Evolutionary conservation across 2,797 vertebrate species (phyloP), one percentile per base, ranked within the genome.

Genomic region (Fratercula arctica): DNA sequence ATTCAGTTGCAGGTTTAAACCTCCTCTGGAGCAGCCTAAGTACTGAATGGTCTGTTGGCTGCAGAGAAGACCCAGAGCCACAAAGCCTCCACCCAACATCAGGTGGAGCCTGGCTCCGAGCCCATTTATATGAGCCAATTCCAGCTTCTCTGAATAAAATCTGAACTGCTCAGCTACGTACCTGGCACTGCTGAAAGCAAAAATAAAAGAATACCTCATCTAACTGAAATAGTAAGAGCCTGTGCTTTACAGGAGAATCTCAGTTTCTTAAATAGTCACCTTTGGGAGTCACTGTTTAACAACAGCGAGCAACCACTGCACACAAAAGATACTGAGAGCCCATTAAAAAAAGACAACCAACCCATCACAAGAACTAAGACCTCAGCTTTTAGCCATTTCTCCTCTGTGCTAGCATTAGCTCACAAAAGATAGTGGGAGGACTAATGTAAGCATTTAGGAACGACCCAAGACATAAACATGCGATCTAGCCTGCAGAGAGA

Each of bases 21-120:
- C 35, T 35, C 26, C 48, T 35, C 29, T 4, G 4, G 26, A 85
- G 37, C 0, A 56, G 11, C 1, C 4, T 0, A 11, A 51, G 28
- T 1, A 33, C 63, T 29, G 50, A 35, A 13, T 0, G 5, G 6
- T 19, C 31, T 66, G 19, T 8, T 31, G 48, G 8, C 28, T 50
- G 0, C 1, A 14, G 21, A 72, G 60, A 35, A 33, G 89, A 8
- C 50, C 23, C 69, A 43, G 28, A 90, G 46, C 23, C 35, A 23
- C 39, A 3, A 61, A 77, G 13, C 8, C 12, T 57, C 61, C 21
- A 20, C 11, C n/a, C 37, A 75, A 2, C 2, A 1, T 16, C 41
- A 59, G 31, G 29, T 17, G 15, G 28, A 93, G 35, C 15, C 39
- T 66, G 70, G 29, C 70, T 79, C 54, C 73, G n/a, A n/a, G 8